phyloP scores from a whole-genome alignment of 2,888 invertebrate species.

The Malachius bipustulatus region DNA sequence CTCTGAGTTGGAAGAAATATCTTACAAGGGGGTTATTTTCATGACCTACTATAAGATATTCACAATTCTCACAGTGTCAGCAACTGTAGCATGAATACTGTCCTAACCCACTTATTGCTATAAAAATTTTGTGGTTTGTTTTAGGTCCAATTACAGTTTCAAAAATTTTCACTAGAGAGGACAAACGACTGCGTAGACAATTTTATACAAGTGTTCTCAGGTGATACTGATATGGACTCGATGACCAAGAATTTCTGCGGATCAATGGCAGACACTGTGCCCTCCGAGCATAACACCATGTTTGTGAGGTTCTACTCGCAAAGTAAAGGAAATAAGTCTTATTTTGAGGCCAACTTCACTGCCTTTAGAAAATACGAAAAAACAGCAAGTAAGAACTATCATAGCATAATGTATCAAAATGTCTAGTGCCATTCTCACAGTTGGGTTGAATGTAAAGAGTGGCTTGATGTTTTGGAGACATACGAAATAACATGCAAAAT shows the following conservation, averaged over 20 bases:
- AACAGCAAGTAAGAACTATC: slow-evolving; percentile 38
- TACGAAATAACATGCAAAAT: no score
- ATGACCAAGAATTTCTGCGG: slow-evolving; percentile 67
- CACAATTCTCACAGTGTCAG: no score
- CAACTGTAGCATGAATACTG: no score
- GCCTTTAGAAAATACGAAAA: slow-evolving; percentile 53
- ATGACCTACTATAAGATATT: no score
- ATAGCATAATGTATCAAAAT: no score
- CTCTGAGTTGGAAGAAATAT: no score
- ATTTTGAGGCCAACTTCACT: slow-evolving; percentile 62
- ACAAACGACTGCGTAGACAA: slow-evolving; percentile 71
- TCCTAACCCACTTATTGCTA: no score
- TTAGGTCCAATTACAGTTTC: slow-evolving; percentile 60
- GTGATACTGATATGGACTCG: slow-evolving; percentile 48
- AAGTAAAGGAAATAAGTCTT: slow-evolving; percentile 43
- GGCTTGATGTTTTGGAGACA: no score
- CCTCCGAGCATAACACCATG: slow-evolving; percentile 54
- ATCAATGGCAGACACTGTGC: slow-evolving; percentile 68
- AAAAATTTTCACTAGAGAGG: slow-evolving; percentile 50
- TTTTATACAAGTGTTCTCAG: slow-evolving; percentile 61
- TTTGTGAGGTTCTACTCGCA: slow-evolving; percentile 64
- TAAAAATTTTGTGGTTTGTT: no score
- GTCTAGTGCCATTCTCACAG: no score
- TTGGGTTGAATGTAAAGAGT: no score
- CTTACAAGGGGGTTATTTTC: no score